Evolutionary conservation across 1,140 invertebrate genomes (phyloP), one percentile per base, ranked within the genome.

Genomic region (Lithobius niger): DNA sequence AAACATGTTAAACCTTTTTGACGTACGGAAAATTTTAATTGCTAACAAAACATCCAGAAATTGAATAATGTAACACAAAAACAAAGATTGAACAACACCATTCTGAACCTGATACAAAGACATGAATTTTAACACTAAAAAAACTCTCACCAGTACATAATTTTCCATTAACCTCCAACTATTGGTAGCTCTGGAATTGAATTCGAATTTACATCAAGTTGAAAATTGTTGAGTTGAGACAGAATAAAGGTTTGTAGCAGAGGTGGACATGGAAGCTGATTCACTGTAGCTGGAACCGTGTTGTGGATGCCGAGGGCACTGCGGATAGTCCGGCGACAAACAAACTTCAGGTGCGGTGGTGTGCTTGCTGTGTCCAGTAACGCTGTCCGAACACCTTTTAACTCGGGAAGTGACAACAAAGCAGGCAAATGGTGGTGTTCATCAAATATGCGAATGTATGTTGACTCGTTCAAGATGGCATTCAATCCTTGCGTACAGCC

Each of bases 281-380:
- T 22, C 6, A 47, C 19, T 18, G 6, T 47, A 6, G 22, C 19
- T 18, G 18, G 18, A 40, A 10, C 18, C 10, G 22, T 22, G 15
- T 22, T 47, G 13, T 47, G 13, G 4, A 47, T 47, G 6, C 44
- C 44, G 44, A 47, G 13, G 6, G 6, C 19, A 15, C 6, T 10
- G 44, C 44, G 44, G 22, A 47, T 47, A 22, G 15, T 47, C 44
- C 22, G 44, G 19, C 44, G 44, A 19, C 44, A 47, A 22, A 47
- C 4, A 10, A 10, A 21, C 44, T 10, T 47, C 44, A 47, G 44
- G 10, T 6, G 13, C 19, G 44, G 44, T 15, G 19, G 6, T 10
- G 6, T 47, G 10, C 13, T 19, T 10, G 44, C 19, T 18, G 22
- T 15, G 6, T 18, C 15, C 44, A 47, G 19, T 21, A 47, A 6